Conservation (phyloP, 2,888 invertebrate genomes). For the Mycogona germanica region DNA sequence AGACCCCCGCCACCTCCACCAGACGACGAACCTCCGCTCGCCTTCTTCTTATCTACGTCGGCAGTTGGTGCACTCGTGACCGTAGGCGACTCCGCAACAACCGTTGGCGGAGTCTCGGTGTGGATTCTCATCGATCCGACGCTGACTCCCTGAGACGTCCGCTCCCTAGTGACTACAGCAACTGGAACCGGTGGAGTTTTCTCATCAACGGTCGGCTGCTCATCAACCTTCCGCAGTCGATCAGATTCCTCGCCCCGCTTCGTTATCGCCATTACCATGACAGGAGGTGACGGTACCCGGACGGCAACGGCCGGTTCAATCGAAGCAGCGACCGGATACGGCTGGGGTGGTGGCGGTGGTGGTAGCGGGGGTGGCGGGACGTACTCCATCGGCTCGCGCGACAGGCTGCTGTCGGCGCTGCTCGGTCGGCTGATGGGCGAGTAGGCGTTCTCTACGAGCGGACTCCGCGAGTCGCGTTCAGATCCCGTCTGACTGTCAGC, state of each 20-base stretch:
- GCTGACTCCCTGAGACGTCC: neutral
- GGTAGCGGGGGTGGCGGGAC: neutral
- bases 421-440: slow-evolving; percentile 38
- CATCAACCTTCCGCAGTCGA: neutral
- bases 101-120: neutral
- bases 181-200: neutral
- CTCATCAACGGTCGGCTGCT: neutral
- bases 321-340: neutral
- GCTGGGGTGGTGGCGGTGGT: neutral
- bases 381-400: slow-evolving; percentile 7
- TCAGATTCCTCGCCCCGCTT: neutral
- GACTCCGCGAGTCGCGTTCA: slow-evolving; percentile 14
- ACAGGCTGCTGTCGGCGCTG: slow-evolving; percentile 30
- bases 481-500: slow-evolving; percentile 17
- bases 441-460: slow-evolving; percentile 30
- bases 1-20: slow-evolving; percentile 15
- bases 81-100: neutral
- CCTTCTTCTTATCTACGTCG: neutral
- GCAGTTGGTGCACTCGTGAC: neutral
- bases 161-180: neutral
- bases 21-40: neutral
- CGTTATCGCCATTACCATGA: neutral
- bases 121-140: neutral
- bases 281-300: neutral
- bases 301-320: neutral